Percentiles rank a stretch among this genome's conserved stretches.
Evolutionary conservation across 2,888 invertebrate species (phyloP).

Genomic region (Hipparchia sbordonii): DNA sequence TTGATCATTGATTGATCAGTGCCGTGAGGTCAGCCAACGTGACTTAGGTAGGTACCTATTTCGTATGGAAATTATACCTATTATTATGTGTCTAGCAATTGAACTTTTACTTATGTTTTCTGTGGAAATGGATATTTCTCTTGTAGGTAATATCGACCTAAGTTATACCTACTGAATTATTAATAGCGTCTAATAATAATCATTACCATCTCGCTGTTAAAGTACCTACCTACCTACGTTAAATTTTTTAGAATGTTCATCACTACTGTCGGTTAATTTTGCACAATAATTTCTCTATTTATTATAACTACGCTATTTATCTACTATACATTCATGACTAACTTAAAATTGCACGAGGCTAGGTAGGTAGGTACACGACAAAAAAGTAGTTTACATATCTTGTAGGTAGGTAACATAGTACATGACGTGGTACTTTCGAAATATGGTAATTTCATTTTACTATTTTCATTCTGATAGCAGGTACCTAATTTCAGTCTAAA

Average conservation of each 20-base stretch:
- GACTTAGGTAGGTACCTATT: conserved; percentile 21
- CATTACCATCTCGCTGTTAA: not conserved
- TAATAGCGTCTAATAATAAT: not conserved
- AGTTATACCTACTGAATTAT: conserved; percentile 23
- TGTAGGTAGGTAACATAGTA: too few relatives aligned
- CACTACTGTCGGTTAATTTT: conserved; percentile 22
- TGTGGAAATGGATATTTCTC: not conserved
- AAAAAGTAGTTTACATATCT: too few relatives aligned
- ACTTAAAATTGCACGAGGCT: too few relatives aligned
- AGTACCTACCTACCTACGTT: too few relatives aligned
- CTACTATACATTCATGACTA: too few relatives aligned
- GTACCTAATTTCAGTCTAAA: too few relatives aligned
- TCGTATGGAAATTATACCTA: conserved; percentile 20
- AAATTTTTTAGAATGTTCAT: conserved; percentile 24
- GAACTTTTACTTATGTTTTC: not conserved
- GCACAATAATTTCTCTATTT: not conserved
- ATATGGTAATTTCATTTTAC: too few relatives aligned
- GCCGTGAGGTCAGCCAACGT: conserved; percentile 15
- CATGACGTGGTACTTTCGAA: too few relatives aligned
- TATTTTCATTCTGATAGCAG: too few relatives aligned
- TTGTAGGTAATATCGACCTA: too few relatives aligned
- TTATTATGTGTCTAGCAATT: not conserved
- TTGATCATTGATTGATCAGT: conserved; percentile 12
- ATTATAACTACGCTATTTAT: too few relatives aligned
- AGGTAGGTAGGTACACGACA: not conserved